These are phyloP conservation scores for Larimichthys polyactis DNA, from an alignment of 2,113 vertebrate genomes.

Conservation along the genomic window DNA sequence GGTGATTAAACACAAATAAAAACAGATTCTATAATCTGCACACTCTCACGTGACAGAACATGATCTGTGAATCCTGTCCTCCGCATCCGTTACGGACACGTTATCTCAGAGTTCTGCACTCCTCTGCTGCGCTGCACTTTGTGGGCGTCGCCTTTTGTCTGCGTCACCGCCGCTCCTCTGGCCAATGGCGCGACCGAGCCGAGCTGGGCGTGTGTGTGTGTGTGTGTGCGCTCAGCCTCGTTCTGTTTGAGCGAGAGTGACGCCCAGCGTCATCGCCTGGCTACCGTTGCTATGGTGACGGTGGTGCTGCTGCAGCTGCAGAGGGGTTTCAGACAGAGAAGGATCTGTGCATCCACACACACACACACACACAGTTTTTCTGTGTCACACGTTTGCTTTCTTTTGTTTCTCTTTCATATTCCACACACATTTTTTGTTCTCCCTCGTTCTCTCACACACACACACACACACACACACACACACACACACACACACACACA, in stretches of 20 bases:
- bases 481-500: neutral
- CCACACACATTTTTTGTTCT: neutral
- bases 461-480: too few relatives aligned
- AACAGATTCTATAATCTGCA: too few relatives aligned
- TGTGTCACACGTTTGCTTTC: constrained; percentile 21
- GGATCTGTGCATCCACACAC: constrained; percentile 27
- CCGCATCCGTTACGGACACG: neutral
- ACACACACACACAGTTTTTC: neutral
- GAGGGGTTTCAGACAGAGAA: constrained; percentile 44
- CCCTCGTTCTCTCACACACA: neutral
- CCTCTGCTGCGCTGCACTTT: neutral
- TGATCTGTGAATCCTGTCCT: neutral
- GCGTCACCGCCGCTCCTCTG: neutral
- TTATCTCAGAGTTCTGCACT: too few relatives aligned
- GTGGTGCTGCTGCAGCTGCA: constrained; percentile 27
- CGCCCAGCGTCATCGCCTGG: constrained; percentile 62
- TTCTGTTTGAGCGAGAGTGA: constrained; percentile 23
- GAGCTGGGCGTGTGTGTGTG: neutral
- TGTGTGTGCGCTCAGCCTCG: constrained; percentile 32
- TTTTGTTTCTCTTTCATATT: constrained; percentile 30
- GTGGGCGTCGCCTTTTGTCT: neutral
- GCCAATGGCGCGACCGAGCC: constrained; percentile 18
- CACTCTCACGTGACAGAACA: too few relatives aligned
- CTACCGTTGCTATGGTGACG: constrained; percentile 50
- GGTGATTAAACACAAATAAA: too few relatives aligned